Evolutionary conservation across 2,797 vertebrate species (phyloP).

Genomic region (Anguilla anguilla): DNA sequence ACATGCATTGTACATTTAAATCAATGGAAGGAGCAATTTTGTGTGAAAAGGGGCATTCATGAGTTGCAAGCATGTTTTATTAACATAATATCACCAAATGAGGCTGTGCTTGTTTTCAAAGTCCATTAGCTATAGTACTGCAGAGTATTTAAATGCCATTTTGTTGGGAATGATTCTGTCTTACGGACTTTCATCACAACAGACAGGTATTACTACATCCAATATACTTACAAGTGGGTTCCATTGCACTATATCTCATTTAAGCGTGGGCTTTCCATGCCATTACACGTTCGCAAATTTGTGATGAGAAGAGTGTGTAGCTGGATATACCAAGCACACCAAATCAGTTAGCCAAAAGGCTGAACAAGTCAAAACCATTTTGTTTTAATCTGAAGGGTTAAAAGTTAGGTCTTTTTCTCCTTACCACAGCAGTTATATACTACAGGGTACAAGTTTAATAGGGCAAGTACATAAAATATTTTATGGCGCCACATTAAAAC

Average conservation of each 20-base stretch:
- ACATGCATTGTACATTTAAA: neutral
- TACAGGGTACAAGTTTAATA: slow-evolving; percentile 10
- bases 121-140: neutral
- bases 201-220: neutral
- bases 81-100: neutral
- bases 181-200: neutral
- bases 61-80: neutral
- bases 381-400: neutral
- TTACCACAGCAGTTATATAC: slow-evolving; percentile 7
- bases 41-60: neutral
- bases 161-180: neutral
- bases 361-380: neutral
- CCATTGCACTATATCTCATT: neutral
- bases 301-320: neutral
- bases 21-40: neutral
- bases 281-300: neutral
- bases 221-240: neutral
- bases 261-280: too few species aligned
- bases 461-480: slow-evolving; percentile 23
- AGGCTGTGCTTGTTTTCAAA: neutral
- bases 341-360: neutral
- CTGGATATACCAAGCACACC: neutral
- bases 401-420: neutral
- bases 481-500: neutral
- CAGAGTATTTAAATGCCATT: neutral